Evolutionary conservation across 2,888 invertebrate species (phyloP).

Genomic region (Eucriotettix oculatus): DNA sequence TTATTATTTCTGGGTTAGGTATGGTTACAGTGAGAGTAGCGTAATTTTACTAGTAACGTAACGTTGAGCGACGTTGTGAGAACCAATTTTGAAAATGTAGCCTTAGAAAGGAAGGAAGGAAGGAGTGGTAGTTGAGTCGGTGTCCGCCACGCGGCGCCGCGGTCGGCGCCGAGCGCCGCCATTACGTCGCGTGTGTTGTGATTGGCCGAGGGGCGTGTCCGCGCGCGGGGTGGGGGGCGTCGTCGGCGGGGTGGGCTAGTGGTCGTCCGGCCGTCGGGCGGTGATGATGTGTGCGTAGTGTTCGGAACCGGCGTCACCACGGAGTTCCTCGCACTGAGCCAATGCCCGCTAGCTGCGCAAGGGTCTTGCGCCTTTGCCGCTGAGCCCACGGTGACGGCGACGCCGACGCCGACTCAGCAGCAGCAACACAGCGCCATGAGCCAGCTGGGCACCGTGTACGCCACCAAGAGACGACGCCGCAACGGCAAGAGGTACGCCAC

Average conservation of each 20-base stretch:
- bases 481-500: constrained; percentile 79
- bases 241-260: neutral
- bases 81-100: too few species aligned
- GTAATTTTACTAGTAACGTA: too few species aligned
- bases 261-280: neutral
- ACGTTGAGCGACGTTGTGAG: too few species aligned
- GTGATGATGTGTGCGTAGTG: neutral
- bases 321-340: constrained; percentile 4
- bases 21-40: too few species aligned
- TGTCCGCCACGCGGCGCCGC: too few species aligned
- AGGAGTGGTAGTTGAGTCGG: too few species aligned
- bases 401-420: constrained; percentile 4
- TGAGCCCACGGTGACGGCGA: constrained; percentile 2
- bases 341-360: neutral
- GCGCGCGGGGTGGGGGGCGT: neutral
- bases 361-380: neutral
- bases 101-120: too few species aligned
- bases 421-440: constrained; percentile 36
- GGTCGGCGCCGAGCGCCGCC: neutral
- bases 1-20: too few species aligned
- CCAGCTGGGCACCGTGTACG: constrained; percentile 91
- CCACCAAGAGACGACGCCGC: constrained; percentile 84
- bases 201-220: neutral
- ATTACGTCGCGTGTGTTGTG: neutral
- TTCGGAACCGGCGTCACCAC: neutral